phyloP scores from a whole-genome alignment of 37 sponge, comb jelly and placozoan genomes.

The Axinella damicornis region DNA sequence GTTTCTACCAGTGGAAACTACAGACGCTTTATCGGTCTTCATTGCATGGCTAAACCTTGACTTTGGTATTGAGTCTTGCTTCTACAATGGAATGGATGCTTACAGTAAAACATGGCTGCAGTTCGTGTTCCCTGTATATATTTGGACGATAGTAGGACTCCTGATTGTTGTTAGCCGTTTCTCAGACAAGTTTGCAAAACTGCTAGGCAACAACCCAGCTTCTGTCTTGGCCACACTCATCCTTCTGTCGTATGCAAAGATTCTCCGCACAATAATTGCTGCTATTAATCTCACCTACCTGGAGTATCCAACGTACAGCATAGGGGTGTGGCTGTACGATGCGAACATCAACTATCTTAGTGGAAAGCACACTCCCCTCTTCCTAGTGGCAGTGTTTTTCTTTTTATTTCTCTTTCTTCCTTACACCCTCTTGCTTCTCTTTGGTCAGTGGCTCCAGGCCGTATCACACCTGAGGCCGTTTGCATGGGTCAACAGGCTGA shows the following conservation, averaged over 20 bases:
- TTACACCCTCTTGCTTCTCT: constrained; percentile 1
- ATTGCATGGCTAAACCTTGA: constrained; percentile 34
- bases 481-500: not conserved
- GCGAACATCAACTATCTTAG: not conserved
- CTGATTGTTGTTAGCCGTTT: constrained; percentile 1
- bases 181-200: not conserved
- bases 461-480: not conserved
- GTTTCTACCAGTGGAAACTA: not conserved
- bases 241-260: constrained; percentile 15
- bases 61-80: constrained; percentile 26
- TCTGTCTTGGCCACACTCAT: constrained; percentile 31
- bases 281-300: not conserved
- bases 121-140: constrained; percentile 28
- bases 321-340: not conserved
- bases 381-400: not conserved
- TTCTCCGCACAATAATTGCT: constrained; percentile 14
- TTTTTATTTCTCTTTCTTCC: not conserved
- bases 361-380: not conserved
- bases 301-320: not conserved
- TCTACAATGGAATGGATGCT: constrained; percentile 19
- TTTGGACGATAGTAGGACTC: not conserved
- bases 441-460: constrained; percentile 2
- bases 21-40: not conserved
- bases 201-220: constrained; percentile 12
- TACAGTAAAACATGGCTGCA: constrained; percentile 34